Base-by-base conservation (phyloP, 2,888 invertebrate species). In the Acronicta leporina region DNA sequence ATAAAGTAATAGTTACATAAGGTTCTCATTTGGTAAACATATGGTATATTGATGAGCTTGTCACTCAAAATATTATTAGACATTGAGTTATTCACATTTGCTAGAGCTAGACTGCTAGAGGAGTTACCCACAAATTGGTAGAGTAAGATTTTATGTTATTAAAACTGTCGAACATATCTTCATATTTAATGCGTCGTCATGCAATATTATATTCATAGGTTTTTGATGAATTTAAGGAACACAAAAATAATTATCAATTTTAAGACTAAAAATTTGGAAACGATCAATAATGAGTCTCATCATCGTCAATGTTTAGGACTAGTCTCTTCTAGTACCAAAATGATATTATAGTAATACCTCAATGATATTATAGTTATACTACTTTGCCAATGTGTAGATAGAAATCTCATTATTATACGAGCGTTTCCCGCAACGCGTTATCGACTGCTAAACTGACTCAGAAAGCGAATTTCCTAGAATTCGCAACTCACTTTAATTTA, bases 361-460 rank as follows among this genome's bases (percentile, higher is more conserved):
- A 35, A 13, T 11, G 35, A 13, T 5, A 4, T 35, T 13, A 11
- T 35, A 35, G 2, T 1, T 35, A 38, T 7, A 5, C 5, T n/a
- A 7, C 38, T 38, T n/a, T 7, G 38, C 11, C 35, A 1, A 35
- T 38, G 38, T 38, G 25, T 41, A 48, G 27, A 35, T 47, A 63
- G 42, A 43, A 64, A 49, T 57, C 52, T 58, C 46, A 42, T 66
- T 53, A 50, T 15, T 42, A 16, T n/a, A 46, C 47, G 46, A 49
- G 47, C 30, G 63, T 38, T 49, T 65, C 49, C 40, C 48, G 43
- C 50, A 7, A 43, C 35, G 53, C 41, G 72, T 54, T 68, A 72
- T 68, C 72, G 38, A 30, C 43, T 53, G 59, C 44, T 66, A 65
- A 66, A 50, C 72, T 59, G 53, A 59, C 67, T 59, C 49, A 44